These are phyloP conservation scores for Lasiurus cinereus DNA, from an alignment of 2,113 vertebrate genomes.

Conservation along the genomic window DNA sequence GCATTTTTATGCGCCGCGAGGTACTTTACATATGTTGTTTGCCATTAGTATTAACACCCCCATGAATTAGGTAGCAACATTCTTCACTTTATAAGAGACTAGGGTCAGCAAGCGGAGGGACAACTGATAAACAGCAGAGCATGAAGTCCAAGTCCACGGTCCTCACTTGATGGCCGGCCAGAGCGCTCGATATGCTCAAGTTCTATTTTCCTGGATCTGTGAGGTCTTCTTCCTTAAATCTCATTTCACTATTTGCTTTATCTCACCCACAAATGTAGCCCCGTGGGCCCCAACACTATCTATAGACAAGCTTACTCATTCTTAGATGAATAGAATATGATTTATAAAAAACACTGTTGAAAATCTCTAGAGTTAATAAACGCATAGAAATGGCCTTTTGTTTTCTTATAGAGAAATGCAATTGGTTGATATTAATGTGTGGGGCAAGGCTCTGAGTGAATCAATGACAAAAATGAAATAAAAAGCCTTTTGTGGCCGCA, in stretches of 20 bases:
- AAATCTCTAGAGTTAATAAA: neutral
- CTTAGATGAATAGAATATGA: neutral
- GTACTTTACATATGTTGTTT: neutral
- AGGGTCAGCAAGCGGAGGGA: neutral
- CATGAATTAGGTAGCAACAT: neutral
- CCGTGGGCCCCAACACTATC: neutral
- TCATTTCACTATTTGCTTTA: neutral
- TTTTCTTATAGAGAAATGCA: neutral
- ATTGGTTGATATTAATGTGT: neutral
- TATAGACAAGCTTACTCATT: neutral
- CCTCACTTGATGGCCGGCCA: neutral
- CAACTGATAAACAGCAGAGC: neutral
- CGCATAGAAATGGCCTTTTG: neutral
- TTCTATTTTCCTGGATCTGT: neutral
- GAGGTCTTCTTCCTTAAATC: neutral
- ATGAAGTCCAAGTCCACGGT: neutral
- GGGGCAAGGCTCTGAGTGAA: neutral
- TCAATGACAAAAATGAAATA: neutral
- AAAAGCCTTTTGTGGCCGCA: neutral
- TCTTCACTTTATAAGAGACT: slow-evolving; percentile 11
- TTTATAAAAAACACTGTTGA: neutral
- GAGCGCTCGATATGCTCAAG: neutral
- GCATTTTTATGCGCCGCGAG: neutral
- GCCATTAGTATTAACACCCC: slow-evolving; percentile 1
- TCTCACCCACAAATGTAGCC: neutral